Evolutionary conservation across 2,113 vertebrate genomes (phyloP).

Genomic region (Isichthys henryi): DNA sequence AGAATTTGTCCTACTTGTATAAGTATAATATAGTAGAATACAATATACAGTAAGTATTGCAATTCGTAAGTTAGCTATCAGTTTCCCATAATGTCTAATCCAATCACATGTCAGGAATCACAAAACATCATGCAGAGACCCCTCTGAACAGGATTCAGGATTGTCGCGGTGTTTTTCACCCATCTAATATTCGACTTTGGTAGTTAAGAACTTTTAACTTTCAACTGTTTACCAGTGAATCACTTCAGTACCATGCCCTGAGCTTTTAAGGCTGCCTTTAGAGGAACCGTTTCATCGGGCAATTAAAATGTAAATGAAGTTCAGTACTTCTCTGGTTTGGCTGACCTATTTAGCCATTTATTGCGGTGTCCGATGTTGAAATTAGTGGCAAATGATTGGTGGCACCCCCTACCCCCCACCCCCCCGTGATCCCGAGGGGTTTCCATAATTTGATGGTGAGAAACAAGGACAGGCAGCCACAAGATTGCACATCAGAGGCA

Average conservation of each 20-base stretch:
- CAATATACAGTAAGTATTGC: not conserved
- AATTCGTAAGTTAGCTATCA: not conserved
- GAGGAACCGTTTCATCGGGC: not conserved
- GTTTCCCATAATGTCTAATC: not conserved
- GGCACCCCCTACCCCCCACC: not conserved
- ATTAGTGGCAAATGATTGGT: conserved; percentile 9
- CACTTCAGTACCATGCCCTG: not conserved
- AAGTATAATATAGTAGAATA: not conserved
- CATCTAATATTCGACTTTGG: not conserved
- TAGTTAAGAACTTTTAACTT: conserved; percentile 1
- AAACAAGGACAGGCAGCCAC: conserved; percentile 9
- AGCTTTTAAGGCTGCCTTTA: not conserved
- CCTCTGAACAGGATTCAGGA: not conserved
- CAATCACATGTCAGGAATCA: not conserved
- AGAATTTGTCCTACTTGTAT: not conserved
- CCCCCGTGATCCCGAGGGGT: not conserved
- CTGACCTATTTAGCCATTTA: conserved; percentile 17
- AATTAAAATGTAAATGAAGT: conserved; percentile 28
- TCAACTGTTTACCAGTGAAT: conserved; percentile 7
- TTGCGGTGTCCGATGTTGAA: not conserved
- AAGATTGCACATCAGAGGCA: conserved; percentile 10
- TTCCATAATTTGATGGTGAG: not conserved
- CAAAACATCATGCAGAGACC: not conserved
- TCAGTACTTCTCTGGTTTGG: not conserved
- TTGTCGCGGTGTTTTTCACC: not conserved